Conservation (phyloP, 2,888 invertebrate genomes). For the Yponomeuta malinellus region DNA sequence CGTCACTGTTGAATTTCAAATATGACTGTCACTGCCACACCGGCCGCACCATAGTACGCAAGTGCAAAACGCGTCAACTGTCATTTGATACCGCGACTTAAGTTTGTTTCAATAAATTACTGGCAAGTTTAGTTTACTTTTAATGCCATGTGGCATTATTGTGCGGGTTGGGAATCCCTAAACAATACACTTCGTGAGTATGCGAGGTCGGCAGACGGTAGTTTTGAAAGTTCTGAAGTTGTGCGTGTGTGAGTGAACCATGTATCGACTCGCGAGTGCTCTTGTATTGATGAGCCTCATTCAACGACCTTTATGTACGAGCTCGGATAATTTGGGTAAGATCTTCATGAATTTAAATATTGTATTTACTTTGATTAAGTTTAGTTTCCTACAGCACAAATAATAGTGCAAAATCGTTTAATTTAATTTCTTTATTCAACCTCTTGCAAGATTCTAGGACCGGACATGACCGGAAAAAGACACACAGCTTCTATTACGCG, state of each 20-base stretch:
- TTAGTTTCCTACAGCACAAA: not conserved
- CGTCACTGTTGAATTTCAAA: conserved; percentile 24
- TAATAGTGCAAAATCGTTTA: not conserved
- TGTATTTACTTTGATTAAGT: not conserved
- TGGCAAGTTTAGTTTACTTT: not conserved
- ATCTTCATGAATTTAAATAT: conserved; percentile 8
- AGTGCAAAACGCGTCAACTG: not conserved
- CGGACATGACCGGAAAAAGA: no score
- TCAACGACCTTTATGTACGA: conserved; percentile 55
- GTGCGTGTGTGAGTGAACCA: conserved; percentile 10
- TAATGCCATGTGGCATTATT: not conserved
- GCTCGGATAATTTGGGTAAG: conserved; percentile 66
- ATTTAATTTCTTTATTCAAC: no score
- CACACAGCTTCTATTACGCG: no score
- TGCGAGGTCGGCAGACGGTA: not conserved
- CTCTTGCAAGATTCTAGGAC: no score
- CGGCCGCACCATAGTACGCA: not conserved
- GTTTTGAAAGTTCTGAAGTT: conserved; percentile 11
- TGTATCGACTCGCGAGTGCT: conserved; percentile 19
- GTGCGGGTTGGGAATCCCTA: not conserved
- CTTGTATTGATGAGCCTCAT: conserved; percentile 48
- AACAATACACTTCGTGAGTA: not conserved
- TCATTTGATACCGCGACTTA: not conserved
- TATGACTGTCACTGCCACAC: not conserved
- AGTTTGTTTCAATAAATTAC: not conserved